These are phyloP conservation scores for Trochalopteron elliotii DNA, from an alignment of 2,113 vertebrate genomes.

Conservation along the genomic window DNA sequence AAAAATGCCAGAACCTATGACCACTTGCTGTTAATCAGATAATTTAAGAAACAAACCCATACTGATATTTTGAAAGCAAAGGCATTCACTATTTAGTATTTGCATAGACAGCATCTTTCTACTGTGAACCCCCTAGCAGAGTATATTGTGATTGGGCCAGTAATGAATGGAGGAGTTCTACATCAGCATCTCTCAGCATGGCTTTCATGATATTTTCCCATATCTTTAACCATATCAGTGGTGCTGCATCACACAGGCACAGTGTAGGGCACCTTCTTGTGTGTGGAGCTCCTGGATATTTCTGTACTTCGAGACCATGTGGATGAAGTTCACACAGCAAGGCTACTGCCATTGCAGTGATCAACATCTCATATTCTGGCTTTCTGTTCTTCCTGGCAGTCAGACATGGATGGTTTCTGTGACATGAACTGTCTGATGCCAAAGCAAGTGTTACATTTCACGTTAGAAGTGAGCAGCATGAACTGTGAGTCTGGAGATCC, in stretches of 20 bases:
- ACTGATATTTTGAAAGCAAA: not conserved
- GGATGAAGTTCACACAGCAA: not conserved
- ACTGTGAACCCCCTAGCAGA: not conserved
- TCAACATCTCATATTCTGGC: not conserved
- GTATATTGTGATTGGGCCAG: not conserved
- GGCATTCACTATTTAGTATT: not conserved
- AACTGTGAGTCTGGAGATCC: not conserved
- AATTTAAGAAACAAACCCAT: not conserved
- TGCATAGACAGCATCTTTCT: not conserved
- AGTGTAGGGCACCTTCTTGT: not conserved
- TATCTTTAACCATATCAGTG: not conserved
- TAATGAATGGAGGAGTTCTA: not conserved
- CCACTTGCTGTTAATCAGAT: not conserved
- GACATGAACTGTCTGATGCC: not conserved
- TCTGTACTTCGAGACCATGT: not conserved
- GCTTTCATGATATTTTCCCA: too few species aligned
- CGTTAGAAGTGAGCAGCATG: not conserved
- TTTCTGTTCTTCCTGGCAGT: not conserved
- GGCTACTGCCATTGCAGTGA: not conserved
- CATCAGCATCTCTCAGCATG: not conserved
- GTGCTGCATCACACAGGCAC: not conserved
- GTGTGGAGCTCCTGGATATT: not conserved
- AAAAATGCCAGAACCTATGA: not conserved
- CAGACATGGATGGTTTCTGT: not conserved
- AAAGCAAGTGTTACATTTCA: not conserved